Conservation (phyloP, 2,888 invertebrate genomes). For the Andrena trimmerana region DNA sequence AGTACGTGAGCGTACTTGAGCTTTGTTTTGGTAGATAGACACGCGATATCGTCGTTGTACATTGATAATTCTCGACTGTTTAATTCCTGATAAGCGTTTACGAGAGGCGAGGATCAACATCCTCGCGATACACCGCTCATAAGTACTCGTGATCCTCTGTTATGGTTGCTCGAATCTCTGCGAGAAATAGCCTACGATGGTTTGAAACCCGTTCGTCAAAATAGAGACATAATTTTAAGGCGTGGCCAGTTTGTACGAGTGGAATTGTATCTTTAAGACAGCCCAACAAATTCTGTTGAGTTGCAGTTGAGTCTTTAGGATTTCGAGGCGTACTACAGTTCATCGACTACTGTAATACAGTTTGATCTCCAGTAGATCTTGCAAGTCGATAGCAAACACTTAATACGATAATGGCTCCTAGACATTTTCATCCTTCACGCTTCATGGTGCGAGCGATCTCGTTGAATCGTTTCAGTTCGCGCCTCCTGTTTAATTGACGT, state of each 20-base stretch:
- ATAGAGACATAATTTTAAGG: too few relatives aligned
- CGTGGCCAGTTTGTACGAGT: too few relatives aligned
- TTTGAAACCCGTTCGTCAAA: too few relatives aligned
- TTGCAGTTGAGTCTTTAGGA: not conserved
- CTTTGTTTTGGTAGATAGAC: not conserved
- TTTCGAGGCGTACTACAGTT: not conserved
- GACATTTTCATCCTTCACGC: slow-evolving; percentile 24
- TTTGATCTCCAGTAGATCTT: not conserved
- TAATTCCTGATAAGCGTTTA: slow-evolving; percentile 17
- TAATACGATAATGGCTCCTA: not conserved
- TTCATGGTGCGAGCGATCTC: slow-evolving; percentile 10
- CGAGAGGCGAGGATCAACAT: not conserved
- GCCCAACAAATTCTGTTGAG: too few relatives aligned
- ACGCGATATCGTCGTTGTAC: not conserved
- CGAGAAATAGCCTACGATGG: too few relatives aligned
- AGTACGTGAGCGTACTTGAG: not conserved
- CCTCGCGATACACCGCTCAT: not conserved
- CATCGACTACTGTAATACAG: not conserved
- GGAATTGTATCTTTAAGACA: too few relatives aligned
- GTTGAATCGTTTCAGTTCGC: slow-evolving; percentile 18
- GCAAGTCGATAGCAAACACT: not conserved
- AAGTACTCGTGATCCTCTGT: too few relatives aligned
- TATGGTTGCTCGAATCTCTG: too few relatives aligned
- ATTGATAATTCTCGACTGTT: not conserved
- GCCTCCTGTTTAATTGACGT: slow-evolving; percentile 26